Evolutionary conservation across 2,797 vertebrate genomes (phyloP).

Genomic region (Sebastes oblongus): DNA sequence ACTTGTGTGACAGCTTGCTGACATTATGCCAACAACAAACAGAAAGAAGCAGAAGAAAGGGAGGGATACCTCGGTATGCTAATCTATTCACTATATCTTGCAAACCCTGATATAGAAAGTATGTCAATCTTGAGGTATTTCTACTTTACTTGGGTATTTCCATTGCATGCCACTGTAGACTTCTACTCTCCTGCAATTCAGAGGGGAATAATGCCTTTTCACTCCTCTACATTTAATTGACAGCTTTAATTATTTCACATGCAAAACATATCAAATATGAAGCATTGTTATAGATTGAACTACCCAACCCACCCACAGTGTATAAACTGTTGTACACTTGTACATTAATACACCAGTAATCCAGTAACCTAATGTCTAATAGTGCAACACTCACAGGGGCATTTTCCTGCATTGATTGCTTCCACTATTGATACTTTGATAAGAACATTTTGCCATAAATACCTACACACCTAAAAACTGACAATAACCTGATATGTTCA

Average conservation of each 20-base stretch:
- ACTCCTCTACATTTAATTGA: background rate
- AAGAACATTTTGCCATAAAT: background rate
- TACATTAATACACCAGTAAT: background rate
- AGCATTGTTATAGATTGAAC: background rate
- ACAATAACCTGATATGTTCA: no score
- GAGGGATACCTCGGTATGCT: conserved; percentile 72
- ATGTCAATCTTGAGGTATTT: background rate
- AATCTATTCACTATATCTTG: background rate
- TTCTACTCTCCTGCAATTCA: background rate
- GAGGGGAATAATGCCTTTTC: background rate
- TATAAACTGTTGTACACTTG: background rate
- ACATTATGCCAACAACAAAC: conserved; percentile 54
- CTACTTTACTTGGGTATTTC: background rate
- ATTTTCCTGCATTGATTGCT: background rate
- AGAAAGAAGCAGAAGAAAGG: conserved; percentile 49
- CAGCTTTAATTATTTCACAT: background rate
- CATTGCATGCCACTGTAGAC: background rate
- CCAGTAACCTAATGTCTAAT: background rate
- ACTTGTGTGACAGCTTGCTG: background rate
- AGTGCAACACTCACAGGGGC: background rate
- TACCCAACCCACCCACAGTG: background rate
- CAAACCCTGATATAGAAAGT: background rate
- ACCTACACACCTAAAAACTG: background rate
- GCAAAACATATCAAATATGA: background rate
- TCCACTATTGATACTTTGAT: background rate